These are phyloP conservation scores for Temnothorax ravouxi DNA, from an alignment of 2,888 invertebrate species.

Conservation along the genomic window DNA sequence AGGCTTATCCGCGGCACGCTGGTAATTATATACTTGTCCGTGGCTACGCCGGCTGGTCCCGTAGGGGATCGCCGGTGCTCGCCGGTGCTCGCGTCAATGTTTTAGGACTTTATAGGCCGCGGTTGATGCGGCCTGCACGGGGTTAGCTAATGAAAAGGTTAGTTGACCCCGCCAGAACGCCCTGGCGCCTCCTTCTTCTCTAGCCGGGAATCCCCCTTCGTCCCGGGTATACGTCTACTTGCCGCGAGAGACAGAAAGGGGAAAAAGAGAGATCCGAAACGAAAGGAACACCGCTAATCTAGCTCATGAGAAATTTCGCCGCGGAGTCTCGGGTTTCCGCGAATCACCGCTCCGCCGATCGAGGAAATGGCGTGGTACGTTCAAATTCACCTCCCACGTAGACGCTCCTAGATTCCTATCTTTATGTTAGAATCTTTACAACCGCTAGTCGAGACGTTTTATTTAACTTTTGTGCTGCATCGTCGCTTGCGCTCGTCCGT, in stretches of 20 bases:
- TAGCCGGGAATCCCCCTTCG: slow-evolving; percentile 59
- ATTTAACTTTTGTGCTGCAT: background rate
- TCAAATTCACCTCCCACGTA: slow-evolving; percentile 68
- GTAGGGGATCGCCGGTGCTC: slow-evolving; percentile 74
- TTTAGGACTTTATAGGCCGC: slow-evolving; percentile 82
- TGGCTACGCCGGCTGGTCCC: slow-evolving; percentile 62
- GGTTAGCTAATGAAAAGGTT: slow-evolving; percentile 86
- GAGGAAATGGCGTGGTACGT: slow-evolving; percentile 56
- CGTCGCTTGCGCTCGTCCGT: background rate
- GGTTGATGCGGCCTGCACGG: slow-evolving; percentile 79
- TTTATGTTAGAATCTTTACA: slow-evolving; percentile 17
- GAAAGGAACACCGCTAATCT: slow-evolving; percentile 58
- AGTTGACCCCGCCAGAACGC: slow-evolving; percentile 86
- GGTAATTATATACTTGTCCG: slow-evolving; percentile 84
- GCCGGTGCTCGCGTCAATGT: slow-evolving; percentile 84
- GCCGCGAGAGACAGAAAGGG: slow-evolving; percentile 44
- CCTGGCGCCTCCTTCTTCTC: slow-evolving; percentile 84
- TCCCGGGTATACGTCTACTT: slow-evolving; percentile 50
- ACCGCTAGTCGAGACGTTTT: background rate
- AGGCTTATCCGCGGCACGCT: slow-evolving; percentile 83
- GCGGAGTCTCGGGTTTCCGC: slow-evolving; percentile 63
- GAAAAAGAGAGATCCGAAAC: slow-evolving; percentile 15
- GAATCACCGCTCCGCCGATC: slow-evolving; percentile 66
- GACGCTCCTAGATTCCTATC: slow-evolving; percentile 57
- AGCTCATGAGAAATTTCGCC: slow-evolving; percentile 72